These are phyloP conservation scores for Nasua narica DNA, from an alignment of 2,797 vertebrate genomes.

Conservation along the genomic window DNA sequence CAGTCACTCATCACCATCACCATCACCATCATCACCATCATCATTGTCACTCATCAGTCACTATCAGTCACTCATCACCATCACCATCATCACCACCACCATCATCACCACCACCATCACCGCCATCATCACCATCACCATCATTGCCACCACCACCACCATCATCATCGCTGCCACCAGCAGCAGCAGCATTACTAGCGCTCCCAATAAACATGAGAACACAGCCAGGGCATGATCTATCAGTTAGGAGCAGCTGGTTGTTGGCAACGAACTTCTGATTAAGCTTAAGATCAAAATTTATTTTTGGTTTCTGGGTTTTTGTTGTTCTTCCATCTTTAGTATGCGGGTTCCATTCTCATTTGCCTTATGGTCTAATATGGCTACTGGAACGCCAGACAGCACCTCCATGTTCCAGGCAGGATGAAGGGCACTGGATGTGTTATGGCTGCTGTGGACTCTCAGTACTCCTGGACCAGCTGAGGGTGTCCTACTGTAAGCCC, in stretches of 20 bases:
- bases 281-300: not conserved
- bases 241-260: not conserved
- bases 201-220: fast-evolving
- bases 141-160: not conserved
- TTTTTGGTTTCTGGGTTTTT: not conserved
- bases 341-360: not conserved
- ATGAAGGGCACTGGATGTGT: not conserved
- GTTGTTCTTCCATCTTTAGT: not conserved
- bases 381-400: not conserved
- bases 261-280: not conserved
- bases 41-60: fast-evolving
- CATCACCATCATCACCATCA: fast-evolving
- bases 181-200: not conserved
- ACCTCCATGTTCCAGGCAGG: not conserved
- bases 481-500: not conserved
- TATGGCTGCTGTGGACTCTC: not conserved
- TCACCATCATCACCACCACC: fast-evolving
- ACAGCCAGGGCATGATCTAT: fast-evolving
- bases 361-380: not conserved
- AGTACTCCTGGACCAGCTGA: not conserved
- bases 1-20: fast-evolving
- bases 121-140: not conserved
- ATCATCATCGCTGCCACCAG: fast-evolving
- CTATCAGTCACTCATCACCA: no score
- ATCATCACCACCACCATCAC: fast-evolving